Evolutionary conservation across 2,113 vertebrate species (phyloP).

Genomic region (Ochotona curzoniae): DNA sequence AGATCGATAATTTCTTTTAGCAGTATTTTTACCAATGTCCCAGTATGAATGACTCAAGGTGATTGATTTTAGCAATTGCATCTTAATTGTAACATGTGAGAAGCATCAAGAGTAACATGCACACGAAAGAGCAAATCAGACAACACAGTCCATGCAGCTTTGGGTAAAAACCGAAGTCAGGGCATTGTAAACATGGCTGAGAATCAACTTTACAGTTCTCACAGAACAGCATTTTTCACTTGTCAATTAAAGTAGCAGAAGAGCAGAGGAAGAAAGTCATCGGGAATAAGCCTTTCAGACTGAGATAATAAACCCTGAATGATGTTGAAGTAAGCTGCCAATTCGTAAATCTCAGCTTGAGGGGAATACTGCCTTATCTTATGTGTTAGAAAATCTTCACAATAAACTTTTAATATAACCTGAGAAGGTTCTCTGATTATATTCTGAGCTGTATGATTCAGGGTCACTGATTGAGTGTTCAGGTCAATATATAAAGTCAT

Average conservation of each 20-base stretch:
- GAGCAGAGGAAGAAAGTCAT: background rate
- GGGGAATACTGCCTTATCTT: background rate
- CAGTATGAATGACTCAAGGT: background rate
- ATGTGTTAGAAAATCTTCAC: conserved; percentile 34
- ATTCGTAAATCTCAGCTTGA: background rate
- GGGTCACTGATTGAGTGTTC: background rate
- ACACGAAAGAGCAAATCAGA: conserved; percentile 18
- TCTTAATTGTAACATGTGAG: conserved; percentile 27
- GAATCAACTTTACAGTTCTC: background rate
- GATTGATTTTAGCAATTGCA: background rate
- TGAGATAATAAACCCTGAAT: background rate
- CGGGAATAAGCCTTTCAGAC: conserved; percentile 25
- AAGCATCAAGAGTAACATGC: background rate
- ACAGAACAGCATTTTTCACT: background rate
- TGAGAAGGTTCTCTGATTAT: background rate
- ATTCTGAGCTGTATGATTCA: background rate
- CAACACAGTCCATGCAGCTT: background rate
- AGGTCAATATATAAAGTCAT: background rate
- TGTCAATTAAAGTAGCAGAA: conserved; percentile 49
- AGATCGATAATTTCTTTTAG: background rate
- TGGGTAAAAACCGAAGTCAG: conserved; percentile 26
- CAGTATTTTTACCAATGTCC: background rate
- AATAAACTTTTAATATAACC: background rate
- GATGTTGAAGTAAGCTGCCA: background rate
- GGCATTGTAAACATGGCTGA: background rate